Evolutionary conservation across 2,113 vertebrate species (phyloP).

Genomic region (Copsychus sechellarum): DNA sequence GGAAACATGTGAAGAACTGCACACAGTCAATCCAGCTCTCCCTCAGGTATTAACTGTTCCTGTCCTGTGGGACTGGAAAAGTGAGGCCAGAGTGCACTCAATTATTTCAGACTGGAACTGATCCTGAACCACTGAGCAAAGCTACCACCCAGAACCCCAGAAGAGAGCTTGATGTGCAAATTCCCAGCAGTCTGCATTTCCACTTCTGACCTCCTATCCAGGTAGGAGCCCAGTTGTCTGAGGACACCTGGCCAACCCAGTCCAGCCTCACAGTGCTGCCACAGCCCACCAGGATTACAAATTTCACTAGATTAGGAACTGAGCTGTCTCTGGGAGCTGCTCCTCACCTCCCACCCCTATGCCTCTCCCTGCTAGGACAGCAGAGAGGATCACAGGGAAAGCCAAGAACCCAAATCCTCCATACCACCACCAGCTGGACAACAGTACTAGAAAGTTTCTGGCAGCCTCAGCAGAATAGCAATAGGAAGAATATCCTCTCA

Average conservation of each 20-base stretch:
- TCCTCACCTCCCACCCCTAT: background rate
- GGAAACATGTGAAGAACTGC: rapidly evolving
- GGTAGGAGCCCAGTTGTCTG: background rate
- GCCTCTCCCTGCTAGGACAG: background rate
- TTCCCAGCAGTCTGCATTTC: background rate
- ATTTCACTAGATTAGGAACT: background rate
- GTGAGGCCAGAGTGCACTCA: background rate
- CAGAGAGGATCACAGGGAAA: background rate
- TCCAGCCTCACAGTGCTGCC: background rate
- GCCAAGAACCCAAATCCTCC: background rate
- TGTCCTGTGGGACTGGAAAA: background rate
- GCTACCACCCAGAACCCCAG: background rate
- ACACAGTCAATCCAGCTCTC: background rate
- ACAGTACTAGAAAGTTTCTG: slow-evolving; percentile 4
- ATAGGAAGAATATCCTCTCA: background rate
- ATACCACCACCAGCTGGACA: background rate
- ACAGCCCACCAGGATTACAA: background rate
- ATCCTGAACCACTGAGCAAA: background rate
- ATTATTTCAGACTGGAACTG: background rate
- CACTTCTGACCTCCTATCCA: background rate
- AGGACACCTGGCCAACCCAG: background rate
- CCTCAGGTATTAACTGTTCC: background rate
- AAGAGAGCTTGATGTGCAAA: background rate
- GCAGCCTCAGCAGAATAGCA: background rate
- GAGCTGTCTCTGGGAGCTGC: background rate